These are phyloP conservation scores for Quiscalus mexicanus DNA, from an alignment of 2,113 vertebrate genomes.

Conservation along the genomic window DNA sequence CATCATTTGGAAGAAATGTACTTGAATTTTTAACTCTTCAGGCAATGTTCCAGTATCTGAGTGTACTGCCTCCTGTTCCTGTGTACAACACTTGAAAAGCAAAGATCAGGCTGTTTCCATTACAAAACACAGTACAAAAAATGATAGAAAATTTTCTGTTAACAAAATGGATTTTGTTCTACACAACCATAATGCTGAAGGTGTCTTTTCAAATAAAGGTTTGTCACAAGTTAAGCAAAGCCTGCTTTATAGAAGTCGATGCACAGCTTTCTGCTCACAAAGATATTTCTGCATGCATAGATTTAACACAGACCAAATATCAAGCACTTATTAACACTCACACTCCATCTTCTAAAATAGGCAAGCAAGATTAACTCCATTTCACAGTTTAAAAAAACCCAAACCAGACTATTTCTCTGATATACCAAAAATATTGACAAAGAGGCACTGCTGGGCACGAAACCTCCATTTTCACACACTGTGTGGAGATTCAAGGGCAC, in stretches of 20 bases:
- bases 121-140: not conserved
- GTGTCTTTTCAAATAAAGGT: not conserved
- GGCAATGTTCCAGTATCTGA: not conserved
- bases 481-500: not conserved
- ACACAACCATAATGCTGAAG: not conserved
- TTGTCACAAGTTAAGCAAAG: not conserved
- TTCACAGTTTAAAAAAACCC: not conserved
- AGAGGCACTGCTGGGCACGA: not conserved
- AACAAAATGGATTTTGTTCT: not conserved
- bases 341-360: not conserved
- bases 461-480: fast-evolving
- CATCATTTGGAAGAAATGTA: not conserved
- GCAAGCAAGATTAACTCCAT: not conserved
- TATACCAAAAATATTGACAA: not conserved
- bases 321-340: not conserved
- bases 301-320: not conserved
- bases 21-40: not conserved
- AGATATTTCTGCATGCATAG: not conserved
- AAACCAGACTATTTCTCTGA: not conserved
- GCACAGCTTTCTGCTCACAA: not conserved
- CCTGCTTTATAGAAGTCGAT: not conserved
- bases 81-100: not conserved
- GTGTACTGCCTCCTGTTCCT: not conserved
- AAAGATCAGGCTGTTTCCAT: not conserved
- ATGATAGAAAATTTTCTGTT: not conserved